These are phyloP conservation scores for Conus betulinus DNA, from an alignment of 1,140 invertebrate genomes.

Conservation along the genomic window DNA sequence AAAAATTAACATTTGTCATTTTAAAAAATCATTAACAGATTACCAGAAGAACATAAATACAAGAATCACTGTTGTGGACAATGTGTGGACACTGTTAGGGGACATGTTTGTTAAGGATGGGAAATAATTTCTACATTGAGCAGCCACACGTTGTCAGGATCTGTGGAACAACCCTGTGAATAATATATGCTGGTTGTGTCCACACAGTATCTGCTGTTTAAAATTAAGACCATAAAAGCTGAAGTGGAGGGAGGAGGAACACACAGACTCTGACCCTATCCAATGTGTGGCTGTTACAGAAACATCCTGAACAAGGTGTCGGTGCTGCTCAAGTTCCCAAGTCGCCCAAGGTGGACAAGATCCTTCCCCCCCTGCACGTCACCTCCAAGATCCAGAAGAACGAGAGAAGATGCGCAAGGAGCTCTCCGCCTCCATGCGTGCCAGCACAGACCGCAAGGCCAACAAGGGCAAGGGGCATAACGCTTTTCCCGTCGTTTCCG, in stretches of 20 bases:
- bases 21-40: no score
- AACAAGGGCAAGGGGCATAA: conserved; percentile 18
- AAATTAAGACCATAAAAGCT: no score
- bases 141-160: no score
- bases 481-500: conserved; percentile 15
- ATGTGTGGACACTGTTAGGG: no score
- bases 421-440: not conserved
- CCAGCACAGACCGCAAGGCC: not conserved
- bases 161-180: no score
- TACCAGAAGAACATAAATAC: no score
- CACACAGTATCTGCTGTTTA: not conserved
- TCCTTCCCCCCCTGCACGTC: conserved; percentile 69
- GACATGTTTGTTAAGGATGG: no score
- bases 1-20: no score
- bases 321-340: conserved; percentile 70
- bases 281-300: conserved; percentile 52
- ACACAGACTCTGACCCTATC: not conserved
- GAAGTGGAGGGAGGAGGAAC: no score
- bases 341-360: conserved; percentile 69
- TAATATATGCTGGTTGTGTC: not conserved
- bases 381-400: conserved; percentile 58
- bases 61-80: no score
- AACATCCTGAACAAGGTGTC: conserved; percentile 65
- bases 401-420: conserved; percentile 63
- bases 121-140: no score